These are phyloP conservation scores for Oreochromis niloticus DNA, from an alignment of 2,113 vertebrate genomes.

Conservation along the genomic window DNA sequence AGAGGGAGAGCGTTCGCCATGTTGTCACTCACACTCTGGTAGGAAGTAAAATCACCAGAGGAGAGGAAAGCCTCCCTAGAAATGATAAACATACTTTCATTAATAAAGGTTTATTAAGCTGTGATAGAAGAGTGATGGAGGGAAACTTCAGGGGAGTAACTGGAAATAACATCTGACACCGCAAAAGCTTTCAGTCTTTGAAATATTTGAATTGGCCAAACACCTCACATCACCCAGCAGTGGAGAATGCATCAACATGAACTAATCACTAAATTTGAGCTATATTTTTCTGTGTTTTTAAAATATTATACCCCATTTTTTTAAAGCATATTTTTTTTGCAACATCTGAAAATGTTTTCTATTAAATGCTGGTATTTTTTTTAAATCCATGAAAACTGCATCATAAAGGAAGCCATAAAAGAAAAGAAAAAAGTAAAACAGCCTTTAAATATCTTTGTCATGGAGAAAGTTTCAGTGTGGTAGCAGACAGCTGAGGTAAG, in stretches of 20 bases:
- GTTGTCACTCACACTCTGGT: conserved; percentile 66
- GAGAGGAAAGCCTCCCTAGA: conserved; percentile 67
- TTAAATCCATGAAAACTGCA: not conserved
- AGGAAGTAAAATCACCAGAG: conserved; percentile 62
- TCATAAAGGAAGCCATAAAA: not conserved
- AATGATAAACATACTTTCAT: not conserved
- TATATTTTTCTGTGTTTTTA: rapidly evolving
- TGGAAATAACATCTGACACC: not conserved
- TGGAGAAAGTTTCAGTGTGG: not conserved
- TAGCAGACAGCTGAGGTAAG: not conserved
- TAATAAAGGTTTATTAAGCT: not conserved
- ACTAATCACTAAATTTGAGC: rapidly evolving
- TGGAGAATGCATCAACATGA: not conserved
- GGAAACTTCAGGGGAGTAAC: not conserved
- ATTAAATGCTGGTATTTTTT: not conserved
- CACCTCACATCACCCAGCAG: not conserved
- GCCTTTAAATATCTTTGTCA: not conserved
- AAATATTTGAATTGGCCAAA: not conserved
- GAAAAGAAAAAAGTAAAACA: not conserved
- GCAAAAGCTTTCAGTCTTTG: not conserved
- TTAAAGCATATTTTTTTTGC: not conserved
- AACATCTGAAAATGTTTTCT: not conserved
- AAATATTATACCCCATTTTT: not conserved
- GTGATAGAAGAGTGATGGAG: not conserved
- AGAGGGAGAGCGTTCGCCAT: conserved; percentile 52